phyloP scores from a whole-genome alignment of 2,888 invertebrate genomes.

The Oeneis ivallda region DNA sequence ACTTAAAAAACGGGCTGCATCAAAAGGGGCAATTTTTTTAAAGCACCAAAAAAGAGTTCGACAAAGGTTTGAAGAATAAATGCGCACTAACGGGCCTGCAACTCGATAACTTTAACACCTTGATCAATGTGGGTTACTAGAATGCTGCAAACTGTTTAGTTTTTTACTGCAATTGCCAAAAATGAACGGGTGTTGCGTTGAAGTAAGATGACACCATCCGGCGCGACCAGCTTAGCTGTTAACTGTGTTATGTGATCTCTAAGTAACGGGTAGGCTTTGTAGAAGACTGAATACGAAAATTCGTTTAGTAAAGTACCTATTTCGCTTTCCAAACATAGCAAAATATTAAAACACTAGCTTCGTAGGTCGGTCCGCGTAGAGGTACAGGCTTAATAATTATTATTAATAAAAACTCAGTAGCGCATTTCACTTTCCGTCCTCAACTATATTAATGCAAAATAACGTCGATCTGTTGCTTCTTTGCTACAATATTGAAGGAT shows the following conservation, averaged over 20 bases:
- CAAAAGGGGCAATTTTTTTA: slow-evolving; percentile 57
- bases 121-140: slow-evolving; percentile 79
- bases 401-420: too few species aligned
- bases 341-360: too few species aligned
- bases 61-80: slow-evolving; percentile 61
- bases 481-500: too few species aligned
- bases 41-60: slow-evolving; percentile 58
- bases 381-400: too few species aligned
- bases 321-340: neutral
- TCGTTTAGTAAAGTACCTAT: neutral
- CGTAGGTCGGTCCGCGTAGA: too few species aligned
- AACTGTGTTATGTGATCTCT: slow-evolving; percentile 21
- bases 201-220: slow-evolving; percentile 72
- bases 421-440: too few species aligned
- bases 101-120: slow-evolving; percentile 78
- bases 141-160: slow-evolving; percentile 55
- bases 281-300: too few species aligned
- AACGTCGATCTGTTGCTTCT: too few species aligned
- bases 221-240: slow-evolving; percentile 37
- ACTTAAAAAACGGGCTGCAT: slow-evolving; percentile 45
- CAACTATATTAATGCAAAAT: too few species aligned
- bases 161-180: slow-evolving; percentile 67
- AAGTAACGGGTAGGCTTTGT: neutral
- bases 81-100: slow-evolving; percentile 72
- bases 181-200: slow-evolving; percentile 62